These are phyloP conservation scores for Zelleria hepariella DNA, from an alignment of 2,888 invertebrate species.

Conservation along the genomic window DNA sequence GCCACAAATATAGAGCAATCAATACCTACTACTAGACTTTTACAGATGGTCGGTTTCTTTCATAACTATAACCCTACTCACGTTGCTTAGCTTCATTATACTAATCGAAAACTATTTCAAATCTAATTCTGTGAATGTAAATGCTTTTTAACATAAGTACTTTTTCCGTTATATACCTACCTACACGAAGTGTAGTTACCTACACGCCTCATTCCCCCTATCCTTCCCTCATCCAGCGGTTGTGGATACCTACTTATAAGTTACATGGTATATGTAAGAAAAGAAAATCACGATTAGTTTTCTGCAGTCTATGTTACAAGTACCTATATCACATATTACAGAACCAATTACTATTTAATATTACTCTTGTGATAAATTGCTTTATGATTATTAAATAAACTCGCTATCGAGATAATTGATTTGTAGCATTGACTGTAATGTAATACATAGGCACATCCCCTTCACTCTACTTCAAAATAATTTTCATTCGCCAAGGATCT, in stretches of 20 bases:
- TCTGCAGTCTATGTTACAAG: neutral
- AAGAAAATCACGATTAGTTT: neutral
- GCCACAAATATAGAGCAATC: neutral
- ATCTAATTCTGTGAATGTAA: neutral
- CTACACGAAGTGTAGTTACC: no score
- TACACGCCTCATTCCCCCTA: no score
- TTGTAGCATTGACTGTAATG: neutral
- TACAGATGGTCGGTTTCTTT: neutral
- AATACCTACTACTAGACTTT: neutral
- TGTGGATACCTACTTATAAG: neutral
- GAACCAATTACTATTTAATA: no score
- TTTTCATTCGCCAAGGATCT: neutral
- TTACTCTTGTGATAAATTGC: no score
- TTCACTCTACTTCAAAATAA: no score
- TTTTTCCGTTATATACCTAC: neutral
- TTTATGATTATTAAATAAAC: neutral
- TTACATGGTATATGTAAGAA: neutral
- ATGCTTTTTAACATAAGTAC: neutral
- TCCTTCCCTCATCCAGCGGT: neutral
- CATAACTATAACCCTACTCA: neutral
- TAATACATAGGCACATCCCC: neutral
- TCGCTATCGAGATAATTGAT: neutral
- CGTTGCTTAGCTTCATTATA: constrained; percentile 3
- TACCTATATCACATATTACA: no score
- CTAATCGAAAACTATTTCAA: neutral